phyloP scores from a whole-genome alignment of 1,140 invertebrate species.

The Drosophila athabasca region DNA sequence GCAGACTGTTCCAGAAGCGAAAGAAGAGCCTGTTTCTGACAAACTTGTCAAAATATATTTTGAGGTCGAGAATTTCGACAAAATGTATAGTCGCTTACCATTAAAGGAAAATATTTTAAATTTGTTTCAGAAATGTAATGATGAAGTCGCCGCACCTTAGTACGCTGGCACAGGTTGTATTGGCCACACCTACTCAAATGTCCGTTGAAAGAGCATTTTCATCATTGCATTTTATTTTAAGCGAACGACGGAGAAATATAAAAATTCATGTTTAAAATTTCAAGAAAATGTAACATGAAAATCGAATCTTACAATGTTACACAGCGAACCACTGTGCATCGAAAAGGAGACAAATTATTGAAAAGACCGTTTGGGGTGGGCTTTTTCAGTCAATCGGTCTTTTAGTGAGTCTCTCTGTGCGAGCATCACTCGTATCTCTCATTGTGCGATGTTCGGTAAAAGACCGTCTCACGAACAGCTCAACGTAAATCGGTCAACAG shows the following conservation, averaged over 20 bases:
- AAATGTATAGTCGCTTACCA: slow-evolving; percentile 22
- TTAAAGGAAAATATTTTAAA: slow-evolving; percentile 34
- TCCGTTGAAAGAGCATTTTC: slow-evolving; percentile 23
- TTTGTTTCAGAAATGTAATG: slow-evolving; percentile 26
- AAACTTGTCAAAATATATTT: slow-evolving; percentile 18
- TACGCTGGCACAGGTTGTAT: slow-evolving; percentile 4
- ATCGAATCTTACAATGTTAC: too few relatives aligned
- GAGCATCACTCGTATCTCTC: too few relatives aligned
- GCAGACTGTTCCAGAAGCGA: slow-evolving; percentile 18
- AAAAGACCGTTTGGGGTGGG: too few relatives aligned
- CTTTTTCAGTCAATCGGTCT: too few relatives aligned
- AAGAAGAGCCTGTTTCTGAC: slow-evolving; percentile 18
- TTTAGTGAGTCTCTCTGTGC: too few relatives aligned
- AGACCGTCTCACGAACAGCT: too few relatives aligned
- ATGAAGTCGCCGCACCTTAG: slow-evolving; percentile 16
- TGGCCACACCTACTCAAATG: background rate
- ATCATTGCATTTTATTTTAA: slow-evolving; percentile 13
- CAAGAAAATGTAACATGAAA: too few relatives aligned
- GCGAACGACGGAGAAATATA: background rate
- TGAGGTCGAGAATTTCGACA: slow-evolving; percentile 27
- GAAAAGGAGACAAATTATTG: too few relatives aligned
- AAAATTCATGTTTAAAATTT: too few relatives aligned
- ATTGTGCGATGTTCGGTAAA: too few relatives aligned
- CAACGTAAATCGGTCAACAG: too few relatives aligned
- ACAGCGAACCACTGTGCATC: too few relatives aligned